Conservation (phyloP, 2,797 vertebrate genomes). For the Sebastes iracundus region DNA sequence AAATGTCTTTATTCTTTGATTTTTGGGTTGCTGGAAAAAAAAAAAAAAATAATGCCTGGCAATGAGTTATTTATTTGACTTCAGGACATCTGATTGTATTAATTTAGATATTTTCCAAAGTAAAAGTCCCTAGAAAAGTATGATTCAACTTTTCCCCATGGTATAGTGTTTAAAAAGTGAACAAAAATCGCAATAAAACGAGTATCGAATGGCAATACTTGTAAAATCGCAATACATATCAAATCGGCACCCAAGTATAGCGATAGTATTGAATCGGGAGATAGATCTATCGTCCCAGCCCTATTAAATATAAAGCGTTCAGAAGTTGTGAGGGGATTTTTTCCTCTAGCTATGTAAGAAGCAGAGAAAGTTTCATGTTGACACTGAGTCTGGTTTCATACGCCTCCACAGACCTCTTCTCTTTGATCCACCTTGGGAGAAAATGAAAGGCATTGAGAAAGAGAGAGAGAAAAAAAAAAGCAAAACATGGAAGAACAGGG, state of each 20-base stretch:
- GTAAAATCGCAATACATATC: too few relatives aligned
- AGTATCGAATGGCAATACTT: fast-evolving
- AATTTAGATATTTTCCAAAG: too few relatives aligned
- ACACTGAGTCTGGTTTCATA: slow-evolving; percentile 53
- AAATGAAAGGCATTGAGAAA: slow-evolving; percentile 47
- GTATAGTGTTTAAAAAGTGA: too few relatives aligned
- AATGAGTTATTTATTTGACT: too few relatives aligned
- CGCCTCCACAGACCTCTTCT: slow-evolving; percentile 51
- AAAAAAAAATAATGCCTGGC: fast-evolving
- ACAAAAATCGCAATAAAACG: too few relatives aligned
- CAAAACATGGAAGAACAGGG: slow-evolving; percentile 7
- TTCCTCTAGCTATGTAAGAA: background rate
- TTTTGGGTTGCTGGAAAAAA: too few relatives aligned
- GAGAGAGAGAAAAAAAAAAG: slow-evolving; percentile 10
- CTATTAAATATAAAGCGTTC: background rate
- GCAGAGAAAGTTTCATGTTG: slow-evolving; percentile 53
- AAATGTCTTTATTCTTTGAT: too few relatives aligned
- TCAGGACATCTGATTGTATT: too few relatives aligned
- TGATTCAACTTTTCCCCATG: too few relatives aligned
- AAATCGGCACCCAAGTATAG: too few relatives aligned
- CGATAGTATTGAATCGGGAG: too few relatives aligned
- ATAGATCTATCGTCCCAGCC: too few relatives aligned
- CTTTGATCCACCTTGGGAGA: slow-evolving; percentile 70
- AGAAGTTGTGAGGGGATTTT: background rate
- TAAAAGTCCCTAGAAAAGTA: background rate